phyloP scores from a whole-genome alignment of 2,888 invertebrate species.

The Drosophila kambysellisi region DNA sequence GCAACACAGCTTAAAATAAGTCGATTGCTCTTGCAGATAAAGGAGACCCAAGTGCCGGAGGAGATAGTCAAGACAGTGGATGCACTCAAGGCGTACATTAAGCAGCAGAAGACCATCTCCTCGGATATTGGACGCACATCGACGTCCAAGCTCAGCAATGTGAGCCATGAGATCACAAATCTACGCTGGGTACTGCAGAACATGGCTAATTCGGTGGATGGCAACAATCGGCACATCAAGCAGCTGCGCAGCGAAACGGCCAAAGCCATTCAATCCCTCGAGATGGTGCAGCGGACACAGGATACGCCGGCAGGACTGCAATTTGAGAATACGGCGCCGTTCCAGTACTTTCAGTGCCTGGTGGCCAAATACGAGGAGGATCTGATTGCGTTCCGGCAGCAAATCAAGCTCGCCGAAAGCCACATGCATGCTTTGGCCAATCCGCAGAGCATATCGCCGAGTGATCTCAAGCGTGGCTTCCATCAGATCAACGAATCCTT shows the following conservation, averaged over 20 bases:
- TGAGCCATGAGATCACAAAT: conserved; percentile 81
- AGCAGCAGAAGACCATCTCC: conserved; percentile 92
- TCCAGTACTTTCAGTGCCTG: conserved; percentile 89
- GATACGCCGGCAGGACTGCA: conserved; percentile 91
- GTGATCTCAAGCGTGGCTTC: conserved; percentile 92
- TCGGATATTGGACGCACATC: conserved; percentile 92
- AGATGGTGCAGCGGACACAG: conserved; percentile 92
- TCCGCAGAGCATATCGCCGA: conserved; percentile 88
- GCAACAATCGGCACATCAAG: conserved; percentile 84
- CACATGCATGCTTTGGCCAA: conserved; percentile 89
- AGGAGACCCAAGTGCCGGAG: conserved; percentile 88
- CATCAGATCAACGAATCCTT: conserved; percentile 94
- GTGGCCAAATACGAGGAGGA: conserved; percentile 90
- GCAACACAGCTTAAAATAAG: background rate
- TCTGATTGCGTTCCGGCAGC: conserved; percentile 89
- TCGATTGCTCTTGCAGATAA: conserved; percentile 64
- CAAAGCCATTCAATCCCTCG: conserved; percentile 89
- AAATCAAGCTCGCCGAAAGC: conserved; percentile 90
- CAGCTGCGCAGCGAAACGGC: conserved; percentile 90
- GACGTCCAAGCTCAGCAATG: conserved; percentile 83
- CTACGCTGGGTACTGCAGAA: conserved; percentile 82
- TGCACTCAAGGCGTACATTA: conserved; percentile 92
- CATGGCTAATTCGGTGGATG: conserved; percentile 83
- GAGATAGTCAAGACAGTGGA: conserved; percentile 92
- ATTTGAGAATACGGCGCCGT: conserved; percentile 90